Percentiles rank a stretch among this genome's conserved stretches.
phyloP scores from a whole-genome alignment of 2,797 vertebrate species.

The Mycteria americana region DNA sequence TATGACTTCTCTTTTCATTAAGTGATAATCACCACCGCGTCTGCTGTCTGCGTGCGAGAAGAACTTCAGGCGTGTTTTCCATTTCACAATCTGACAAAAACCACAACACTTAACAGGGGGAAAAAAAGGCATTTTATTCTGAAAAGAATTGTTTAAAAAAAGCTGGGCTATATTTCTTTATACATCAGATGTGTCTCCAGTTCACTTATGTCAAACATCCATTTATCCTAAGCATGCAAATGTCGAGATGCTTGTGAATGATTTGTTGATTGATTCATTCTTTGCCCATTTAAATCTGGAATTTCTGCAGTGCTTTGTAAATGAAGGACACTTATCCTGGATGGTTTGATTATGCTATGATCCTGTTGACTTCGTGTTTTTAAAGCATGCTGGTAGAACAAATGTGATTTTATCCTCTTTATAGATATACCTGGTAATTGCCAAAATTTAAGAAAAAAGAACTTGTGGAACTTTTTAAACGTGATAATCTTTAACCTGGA shows the following conservation, averaged over 20 bases:
- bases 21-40: conserved; percentile 31
- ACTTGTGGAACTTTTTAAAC: not conserved
- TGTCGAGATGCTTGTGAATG: not conserved
- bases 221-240: conserved; percentile 10
- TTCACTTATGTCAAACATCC: not conserved
- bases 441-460: not conserved
- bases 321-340: not conserved
- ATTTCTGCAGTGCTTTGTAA: not conserved
- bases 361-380: conserved; percentile 42
- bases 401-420: conserved; percentile 42
- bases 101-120: not conserved
- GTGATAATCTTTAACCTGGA: conserved; percentile 4
- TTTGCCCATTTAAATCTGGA: not conserved
- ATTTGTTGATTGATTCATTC: not conserved
- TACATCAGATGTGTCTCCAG: not conserved
- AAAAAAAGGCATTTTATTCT: not conserved
- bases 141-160: not conserved
- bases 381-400: conserved; percentile 56
- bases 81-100: conserved; percentile 42
- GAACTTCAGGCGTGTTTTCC: conserved; percentile 26
- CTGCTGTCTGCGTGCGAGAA: conserved; percentile 25
- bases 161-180: not conserved
- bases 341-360: conserved; percentile 30
- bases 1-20: conserved; percentile 58
- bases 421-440: conserved; percentile 14